Base-by-base conservation (phyloP, 2,888 invertebrate species). In the Rhamphomyia laevipes region DNA sequence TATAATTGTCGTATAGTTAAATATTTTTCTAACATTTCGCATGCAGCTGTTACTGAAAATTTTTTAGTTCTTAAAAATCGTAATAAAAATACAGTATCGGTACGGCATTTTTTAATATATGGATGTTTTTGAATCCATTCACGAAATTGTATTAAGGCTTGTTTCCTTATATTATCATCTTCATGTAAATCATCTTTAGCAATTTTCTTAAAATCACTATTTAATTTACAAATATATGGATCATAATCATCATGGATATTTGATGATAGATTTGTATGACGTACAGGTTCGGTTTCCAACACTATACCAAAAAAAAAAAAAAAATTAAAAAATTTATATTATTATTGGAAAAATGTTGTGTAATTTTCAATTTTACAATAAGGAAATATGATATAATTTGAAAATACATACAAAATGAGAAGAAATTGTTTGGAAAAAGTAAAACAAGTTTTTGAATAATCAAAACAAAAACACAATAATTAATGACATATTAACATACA, bases 31-130 rank as follows among this genome's bases (percentile, higher is more conserved):
- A 93, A 69, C 82, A 92, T 86, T 54, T 87, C 85, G 59, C 90
- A 87, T 0, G 92, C 84, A 65, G 85, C 79, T 0, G 86, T 86
- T 17, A 92, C 80, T 33, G 86, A 86, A 71, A 86, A 92, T 66
- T 91, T 92, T 69, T 89, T 88, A 41, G 87, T 87, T 37, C 91
- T 77, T 13, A 92, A 77, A 61, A 92, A 92, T 43, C 91, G 77
- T 40, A 92, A 73, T 15, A 91, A 74, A 63, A 93, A 92, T 9
- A 83, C 78, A 0, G 86, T 71, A 64, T 91, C 90, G 77, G 85
- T 86, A 53, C 90, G 77, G 66, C 90, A 90, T 60, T 78, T 80
- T 59, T 80, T 84, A 56, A 91, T 91, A 49, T 81, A 77, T 0
- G 86, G 84, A 71, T 90, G 88, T 66, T 88, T 89, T 45, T 75